Percentiles rank a stretch among this genome's conserved stretches.
These are phyloP conservation scores for Machimus atricapillus DNA, from an alignment of 2,888 invertebrate genomes.

Conservation along the genomic window DNA sequence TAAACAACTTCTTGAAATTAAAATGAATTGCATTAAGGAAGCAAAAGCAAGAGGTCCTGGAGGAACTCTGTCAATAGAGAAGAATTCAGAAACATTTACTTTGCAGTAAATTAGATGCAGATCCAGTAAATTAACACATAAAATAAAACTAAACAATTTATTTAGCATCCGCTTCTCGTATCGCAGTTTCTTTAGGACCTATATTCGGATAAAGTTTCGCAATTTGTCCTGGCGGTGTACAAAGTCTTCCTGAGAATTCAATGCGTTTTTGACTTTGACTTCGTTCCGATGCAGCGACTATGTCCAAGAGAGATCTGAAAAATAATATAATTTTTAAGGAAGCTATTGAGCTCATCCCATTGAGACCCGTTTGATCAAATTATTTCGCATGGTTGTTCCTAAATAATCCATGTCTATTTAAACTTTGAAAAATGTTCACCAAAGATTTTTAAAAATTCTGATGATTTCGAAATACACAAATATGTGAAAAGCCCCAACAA, in stretches of 20 bases:
- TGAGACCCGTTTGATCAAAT: neutral
- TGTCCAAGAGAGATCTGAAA: conserved; percentile 65
- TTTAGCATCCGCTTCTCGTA: conserved; percentile 42
- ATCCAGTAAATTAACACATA: conserved; percentile 40
- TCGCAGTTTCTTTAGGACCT: conserved; percentile 55
- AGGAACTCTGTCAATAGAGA: conserved; percentile 48
- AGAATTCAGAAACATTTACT: conserved; percentile 50
- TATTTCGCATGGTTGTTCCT: neutral
- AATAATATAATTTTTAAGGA: neutral
- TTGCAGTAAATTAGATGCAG: conserved; percentile 47
- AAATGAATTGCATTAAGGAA: conserved; percentile 48
- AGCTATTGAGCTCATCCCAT: neutral
- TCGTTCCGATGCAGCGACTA: conserved; percentile 65
- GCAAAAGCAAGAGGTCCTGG: conserved; percentile 46
- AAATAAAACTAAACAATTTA: conserved; percentile 9
- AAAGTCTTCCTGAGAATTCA: conserved; percentile 73
- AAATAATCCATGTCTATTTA: too few species aligned
- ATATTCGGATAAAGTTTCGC: conserved; percentile 80
- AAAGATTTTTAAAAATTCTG: too few species aligned
- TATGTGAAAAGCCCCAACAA: too few species aligned
- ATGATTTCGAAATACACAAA: too few species aligned
- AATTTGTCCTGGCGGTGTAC: conserved; percentile 67
- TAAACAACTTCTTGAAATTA: conserved; percentile 47
- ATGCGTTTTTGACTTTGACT: conserved; percentile 63
- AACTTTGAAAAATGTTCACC: too few species aligned